Base-by-base conservation (phyloP, 2,888 invertebrate species). In the Patella caerulea region DNA sequence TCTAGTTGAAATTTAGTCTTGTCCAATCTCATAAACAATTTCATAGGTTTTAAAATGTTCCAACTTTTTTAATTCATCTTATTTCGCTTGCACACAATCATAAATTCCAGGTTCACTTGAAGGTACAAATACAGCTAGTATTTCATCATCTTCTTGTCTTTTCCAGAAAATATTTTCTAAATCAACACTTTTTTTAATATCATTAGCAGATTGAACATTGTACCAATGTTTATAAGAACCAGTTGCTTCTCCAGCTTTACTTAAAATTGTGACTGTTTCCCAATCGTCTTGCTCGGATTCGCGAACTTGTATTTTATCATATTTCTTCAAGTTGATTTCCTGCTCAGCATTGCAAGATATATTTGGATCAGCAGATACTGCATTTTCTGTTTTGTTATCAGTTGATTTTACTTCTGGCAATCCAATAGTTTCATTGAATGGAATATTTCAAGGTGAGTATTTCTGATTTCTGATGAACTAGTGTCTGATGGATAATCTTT, bases 31-130 rank as follows among this genome's bases (percentile, higher is more conserved):
- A 34, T 34, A 3, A 34, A 34, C 34, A 34, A 34, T 24, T 24
- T 24, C 24, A 24, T 24, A 24, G 24, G 1, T 24, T 24, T 24
- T 24, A 24, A 24, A 24, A 34, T 34, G 34, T 34, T 34, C 34
- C 2, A 34, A 34, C 34, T 34, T 34, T 34, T 34, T 2, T 34
- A 34, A 34, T 34, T 34, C 34, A 56, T 56, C 78, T 56, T 70
- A 76, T 75, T 74, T 79, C 29, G 73, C 70, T 73, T 24, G 34
- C 9, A 72, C 70, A 75, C 73, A 73, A 9, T 52, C 17, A 65
- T n/a, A n/a, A 69, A 53, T 54, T n/a, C 45, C 55, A 29, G 52
- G 52, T 65, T 70, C n/a, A 53, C 45, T 19, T n/a, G 45, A 53
- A 24, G 17, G 17, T 11, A 71, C 14, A 52, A 14, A 15, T 29